phyloP scores from a whole-genome alignment of 2,797 vertebrate genomes.

The Onychomys torridus region DNA sequence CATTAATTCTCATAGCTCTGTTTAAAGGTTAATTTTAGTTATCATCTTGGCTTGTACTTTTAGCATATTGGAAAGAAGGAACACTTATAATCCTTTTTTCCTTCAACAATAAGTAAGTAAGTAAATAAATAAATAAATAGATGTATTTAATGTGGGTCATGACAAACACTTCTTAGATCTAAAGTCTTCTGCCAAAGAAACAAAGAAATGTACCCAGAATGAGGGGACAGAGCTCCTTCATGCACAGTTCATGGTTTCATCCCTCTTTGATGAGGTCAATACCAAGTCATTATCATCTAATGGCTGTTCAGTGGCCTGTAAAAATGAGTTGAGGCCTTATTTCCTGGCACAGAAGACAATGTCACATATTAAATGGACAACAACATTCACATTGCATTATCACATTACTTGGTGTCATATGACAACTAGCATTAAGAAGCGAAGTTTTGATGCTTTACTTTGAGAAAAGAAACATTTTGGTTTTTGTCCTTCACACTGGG shows the following conservation, averaged over 20 bases:
- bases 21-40: not conserved
- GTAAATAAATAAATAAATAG: not conserved
- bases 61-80: not conserved
- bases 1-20: not conserved
- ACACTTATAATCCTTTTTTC: not conserved
- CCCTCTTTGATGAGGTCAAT: slow-evolving; percentile 65
- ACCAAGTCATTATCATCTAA: not conserved
- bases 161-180: not conserved
- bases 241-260: slow-evolving; percentile 49
- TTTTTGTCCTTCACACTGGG: not conserved
- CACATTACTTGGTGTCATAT: not conserved
- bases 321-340: slow-evolving; percentile 58
- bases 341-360: not conserved
- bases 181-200: slow-evolving; percentile 10
- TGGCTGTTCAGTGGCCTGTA: slow-evolving; percentile 57
- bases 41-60: not conserved
- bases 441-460: not conserved
- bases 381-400: not conserved
- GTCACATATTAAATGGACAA: slow-evolving; percentile 54
- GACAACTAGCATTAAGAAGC: not conserved
- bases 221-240: slow-evolving; percentile 52
- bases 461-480: not conserved
- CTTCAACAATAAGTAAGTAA: not conserved
- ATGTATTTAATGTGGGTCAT: slow-evolving; percentile 15
- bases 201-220: slow-evolving; percentile 12